phyloP scores from a whole-genome alignment of 2,113 vertebrate genomes.

The Apodemus sylvaticus region DNA sequence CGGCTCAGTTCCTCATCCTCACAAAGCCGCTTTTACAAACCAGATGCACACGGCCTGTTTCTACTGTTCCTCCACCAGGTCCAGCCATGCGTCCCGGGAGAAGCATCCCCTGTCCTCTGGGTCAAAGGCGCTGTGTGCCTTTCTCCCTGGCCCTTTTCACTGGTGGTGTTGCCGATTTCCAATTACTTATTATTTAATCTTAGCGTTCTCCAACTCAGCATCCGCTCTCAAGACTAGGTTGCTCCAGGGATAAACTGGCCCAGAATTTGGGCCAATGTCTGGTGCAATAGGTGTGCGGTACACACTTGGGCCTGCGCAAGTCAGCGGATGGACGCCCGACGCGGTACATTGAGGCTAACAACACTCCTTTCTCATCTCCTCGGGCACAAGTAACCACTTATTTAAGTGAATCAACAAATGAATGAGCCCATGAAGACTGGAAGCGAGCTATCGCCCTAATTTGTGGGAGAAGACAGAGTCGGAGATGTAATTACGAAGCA shows the following conservation, averaged over 20 bases:
- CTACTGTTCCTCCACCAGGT: too few relatives aligned
- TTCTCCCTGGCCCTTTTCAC: background rate
- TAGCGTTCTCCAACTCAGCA: accelerated
- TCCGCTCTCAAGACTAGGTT: background rate
- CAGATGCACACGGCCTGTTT: background rate
- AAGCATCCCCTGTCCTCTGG: background rate
- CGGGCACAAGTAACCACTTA: background rate
- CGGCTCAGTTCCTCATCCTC: background rate
- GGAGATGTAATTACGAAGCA: constrained; percentile 32
- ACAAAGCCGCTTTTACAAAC: background rate
- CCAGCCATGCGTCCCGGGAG: background rate
- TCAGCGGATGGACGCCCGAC: accelerated
- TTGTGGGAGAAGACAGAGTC: constrained; percentile 47
- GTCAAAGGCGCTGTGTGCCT: accelerated
- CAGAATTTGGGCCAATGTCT: background rate
- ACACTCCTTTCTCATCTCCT: background rate
- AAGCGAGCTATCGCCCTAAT: background rate
- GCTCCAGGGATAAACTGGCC: background rate
- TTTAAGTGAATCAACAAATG: background rate
- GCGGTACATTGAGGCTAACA: accelerated
- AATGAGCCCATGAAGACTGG: background rate
- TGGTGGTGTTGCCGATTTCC: too few relatives aligned
- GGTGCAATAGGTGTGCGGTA: background rate
- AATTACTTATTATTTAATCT: background rate
- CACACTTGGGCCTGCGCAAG: accelerated